These are phyloP conservation scores for Morone chrysops DNA, from an alignment of 2,113 vertebrate species.

Conservation along the genomic window DNA sequence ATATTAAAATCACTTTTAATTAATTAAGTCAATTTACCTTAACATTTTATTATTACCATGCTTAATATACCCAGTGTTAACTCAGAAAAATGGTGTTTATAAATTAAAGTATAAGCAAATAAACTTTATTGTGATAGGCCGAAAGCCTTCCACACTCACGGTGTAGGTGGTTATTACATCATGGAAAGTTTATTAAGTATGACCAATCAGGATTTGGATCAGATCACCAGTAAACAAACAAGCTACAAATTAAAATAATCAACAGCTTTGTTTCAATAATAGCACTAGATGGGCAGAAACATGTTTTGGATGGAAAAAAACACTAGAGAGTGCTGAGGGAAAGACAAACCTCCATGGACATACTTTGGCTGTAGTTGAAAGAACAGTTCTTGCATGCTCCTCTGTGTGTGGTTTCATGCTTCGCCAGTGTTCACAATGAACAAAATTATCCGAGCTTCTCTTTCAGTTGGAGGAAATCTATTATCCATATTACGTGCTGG, in stretches of 20 bases:
- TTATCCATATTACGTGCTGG: constrained; percentile 59
- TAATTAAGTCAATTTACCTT: background rate
- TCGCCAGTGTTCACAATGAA: constrained; percentile 63
- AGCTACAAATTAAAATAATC: constrained; percentile 53
- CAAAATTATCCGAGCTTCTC: constrained; percentile 62
- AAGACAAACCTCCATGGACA: constrained; percentile 57
- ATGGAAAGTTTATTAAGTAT: constrained; percentile 31
- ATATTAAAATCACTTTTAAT: background rate
- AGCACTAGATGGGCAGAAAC: constrained; percentile 38
- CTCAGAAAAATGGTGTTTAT: background rate
- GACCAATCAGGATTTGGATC: constrained; percentile 16
- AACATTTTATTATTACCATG: background rate
- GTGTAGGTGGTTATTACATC: constrained; percentile 16
- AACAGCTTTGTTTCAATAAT: constrained; percentile 55
- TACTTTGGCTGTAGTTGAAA: constrained; percentile 73
- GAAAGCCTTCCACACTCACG: background rate
- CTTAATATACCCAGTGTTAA: too few species aligned
- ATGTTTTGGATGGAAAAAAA: constrained; percentile 53
- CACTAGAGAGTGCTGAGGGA: constrained; percentile 20
- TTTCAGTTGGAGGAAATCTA: constrained; percentile 68
- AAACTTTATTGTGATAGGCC: background rate
- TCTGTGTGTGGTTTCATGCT: constrained; percentile 75
- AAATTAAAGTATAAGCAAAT: background rate
- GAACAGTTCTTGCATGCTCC: constrained; percentile 57
- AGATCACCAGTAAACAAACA: constrained; percentile 38